A percentile compares a stretch with the other conserved stretches of the same genome.
Conservation (phyloP, 2,113 vertebrate genomes). For the Galbula dea region DNA sequence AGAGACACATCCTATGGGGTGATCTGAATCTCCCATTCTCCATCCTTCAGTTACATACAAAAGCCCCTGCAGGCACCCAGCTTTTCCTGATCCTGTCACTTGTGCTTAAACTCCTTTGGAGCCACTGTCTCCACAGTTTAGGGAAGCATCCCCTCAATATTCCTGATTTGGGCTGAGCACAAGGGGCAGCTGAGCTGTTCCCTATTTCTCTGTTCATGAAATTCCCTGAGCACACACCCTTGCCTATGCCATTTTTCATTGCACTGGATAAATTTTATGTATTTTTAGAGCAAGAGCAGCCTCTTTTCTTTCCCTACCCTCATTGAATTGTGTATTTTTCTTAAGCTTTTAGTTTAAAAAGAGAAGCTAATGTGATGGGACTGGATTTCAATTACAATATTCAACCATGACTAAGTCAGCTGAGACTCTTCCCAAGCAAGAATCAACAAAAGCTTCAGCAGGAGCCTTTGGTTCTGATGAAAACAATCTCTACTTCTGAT, state of each 20-base stretch:
- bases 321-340: not conserved
- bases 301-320: not conserved
- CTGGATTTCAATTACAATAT: not conserved
- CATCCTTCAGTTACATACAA: not conserved
- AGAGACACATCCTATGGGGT: not conserved
- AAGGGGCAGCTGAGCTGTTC: not conserved
- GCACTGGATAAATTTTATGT: not conserved
- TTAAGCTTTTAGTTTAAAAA: constrained; percentile 7
- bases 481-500: not conserved
- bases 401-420: not conserved
- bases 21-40: not conserved
- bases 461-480: not conserved
- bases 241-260: not conserved
- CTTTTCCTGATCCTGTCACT: not conserved
- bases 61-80: not conserved
- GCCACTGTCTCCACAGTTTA: not conserved
- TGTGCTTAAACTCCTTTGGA: not conserved
- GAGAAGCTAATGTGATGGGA: not conserved
- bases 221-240: not conserved
- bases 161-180: not conserved
- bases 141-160: not conserved
- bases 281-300: not conserved
- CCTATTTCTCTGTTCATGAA: not conserved
- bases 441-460: not conserved
- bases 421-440: not conserved